Conservation (phyloP, 2,797 vertebrate species). For the Poeciliopsis paucimaculata region DNA sequence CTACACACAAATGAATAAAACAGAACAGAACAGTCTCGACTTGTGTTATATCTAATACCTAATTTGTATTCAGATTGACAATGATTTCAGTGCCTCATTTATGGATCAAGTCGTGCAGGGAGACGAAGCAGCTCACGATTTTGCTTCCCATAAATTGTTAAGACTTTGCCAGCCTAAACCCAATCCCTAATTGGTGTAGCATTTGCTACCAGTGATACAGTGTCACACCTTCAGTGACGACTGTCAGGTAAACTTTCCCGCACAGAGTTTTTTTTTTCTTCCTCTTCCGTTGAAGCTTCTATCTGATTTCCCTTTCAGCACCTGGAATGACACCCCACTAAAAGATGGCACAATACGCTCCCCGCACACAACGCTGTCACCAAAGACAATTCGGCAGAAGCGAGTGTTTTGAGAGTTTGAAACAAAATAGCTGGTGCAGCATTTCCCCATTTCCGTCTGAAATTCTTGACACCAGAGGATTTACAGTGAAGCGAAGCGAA, state of each 20-base stretch:
- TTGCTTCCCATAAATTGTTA: conserved; percentile 72
- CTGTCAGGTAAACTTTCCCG: conserved; percentile 76
- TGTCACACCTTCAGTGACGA: conserved; percentile 67
- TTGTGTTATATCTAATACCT: conserved; percentile 18
- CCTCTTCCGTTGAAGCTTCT: conserved; percentile 63
- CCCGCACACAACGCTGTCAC: conserved; percentile 79
- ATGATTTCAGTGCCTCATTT: conserved; percentile 49
- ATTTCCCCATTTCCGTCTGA: conserved; percentile 81
- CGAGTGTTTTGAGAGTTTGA: conserved; percentile 79
- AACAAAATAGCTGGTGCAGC: conserved; percentile 85
- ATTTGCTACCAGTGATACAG: conserved; percentile 58
- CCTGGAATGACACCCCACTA: conserved; percentile 74
- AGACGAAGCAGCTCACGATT: conserved; percentile 47
- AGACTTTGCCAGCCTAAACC: conserved; percentile 53
- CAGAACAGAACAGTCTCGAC: conserved; percentile 20
- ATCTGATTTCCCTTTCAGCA: conserved; percentile 75
- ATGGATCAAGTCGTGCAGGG: conserved; percentile 38
- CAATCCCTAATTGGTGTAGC: conserved; percentile 72
- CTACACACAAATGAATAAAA: conserved; percentile 29
- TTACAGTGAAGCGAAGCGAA: conserved; percentile 76
- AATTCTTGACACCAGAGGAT: conserved; percentile 83
- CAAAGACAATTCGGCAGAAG: conserved; percentile 78
- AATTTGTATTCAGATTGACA: conserved; percentile 38
- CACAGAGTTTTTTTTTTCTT: conserved; percentile 32
- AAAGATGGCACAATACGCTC: conserved; percentile 74